These are phyloP conservation scores for Brenthis ino DNA, from an alignment of 2,888 invertebrate species.

Conservation along the genomic window DNA sequence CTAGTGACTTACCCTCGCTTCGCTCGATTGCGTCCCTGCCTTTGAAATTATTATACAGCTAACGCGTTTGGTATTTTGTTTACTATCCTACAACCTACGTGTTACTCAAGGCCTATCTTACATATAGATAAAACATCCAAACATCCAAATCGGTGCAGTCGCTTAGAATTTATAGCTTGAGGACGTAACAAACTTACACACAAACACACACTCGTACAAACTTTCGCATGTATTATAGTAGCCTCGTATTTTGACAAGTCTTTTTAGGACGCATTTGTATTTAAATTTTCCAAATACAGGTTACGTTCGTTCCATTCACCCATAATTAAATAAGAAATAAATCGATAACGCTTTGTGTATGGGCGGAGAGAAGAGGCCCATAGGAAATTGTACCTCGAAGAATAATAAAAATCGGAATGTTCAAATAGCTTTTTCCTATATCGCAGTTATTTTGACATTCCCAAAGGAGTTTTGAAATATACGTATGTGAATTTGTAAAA, in stretches of 20 bases:
- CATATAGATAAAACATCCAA: too few species aligned
- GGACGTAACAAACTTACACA: not conserved
- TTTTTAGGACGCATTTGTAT: slow-evolving; percentile 6
- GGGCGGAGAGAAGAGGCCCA: not conserved
- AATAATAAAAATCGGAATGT: slow-evolving; percentile 7
- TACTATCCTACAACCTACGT: too few species aligned
- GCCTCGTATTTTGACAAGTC: not conserved
- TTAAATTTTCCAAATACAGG: slow-evolving; percentile 7
- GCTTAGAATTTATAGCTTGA: too few species aligned
- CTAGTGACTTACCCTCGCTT: too few species aligned
- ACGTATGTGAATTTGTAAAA: not conserved
- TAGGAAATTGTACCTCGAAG: not conserved
- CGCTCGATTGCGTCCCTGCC: too few species aligned
- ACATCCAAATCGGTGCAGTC: too few species aligned
- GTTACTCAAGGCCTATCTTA: too few species aligned
- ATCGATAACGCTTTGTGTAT: slow-evolving; percentile 7
- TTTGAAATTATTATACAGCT: too few species aligned
- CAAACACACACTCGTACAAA: slow-evolving; percentile 2
- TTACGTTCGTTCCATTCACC: not conserved
- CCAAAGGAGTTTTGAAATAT: not conserved
- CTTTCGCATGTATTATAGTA: too few species aligned
- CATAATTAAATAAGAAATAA: slow-evolving; percentile 21
- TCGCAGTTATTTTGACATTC: not conserved
- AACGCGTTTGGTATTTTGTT: too few species aligned
- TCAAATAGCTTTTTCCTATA: slow-evolving; percentile 9